phyloP scores from a whole-genome alignment of 2,888 invertebrate species.

The Hartigia nigra region DNA sequence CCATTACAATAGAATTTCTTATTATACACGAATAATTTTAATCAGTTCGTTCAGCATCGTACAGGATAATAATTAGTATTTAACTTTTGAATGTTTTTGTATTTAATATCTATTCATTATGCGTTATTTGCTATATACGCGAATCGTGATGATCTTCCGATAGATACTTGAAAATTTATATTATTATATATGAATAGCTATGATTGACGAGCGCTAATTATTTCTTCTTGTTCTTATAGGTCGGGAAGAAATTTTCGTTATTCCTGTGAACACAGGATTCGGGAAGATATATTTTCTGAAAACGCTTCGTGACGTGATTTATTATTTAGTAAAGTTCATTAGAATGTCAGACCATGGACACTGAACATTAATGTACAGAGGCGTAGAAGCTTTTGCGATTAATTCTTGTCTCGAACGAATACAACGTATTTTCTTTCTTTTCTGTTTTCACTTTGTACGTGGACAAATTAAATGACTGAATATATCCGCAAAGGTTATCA shows the following conservation, averaged over 20 bases:
- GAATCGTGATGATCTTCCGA: background rate
- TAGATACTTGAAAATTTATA: background rate
- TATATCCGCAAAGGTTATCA: background rate
- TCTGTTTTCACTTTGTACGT: background rate
- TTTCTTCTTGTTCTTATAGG: background rate
- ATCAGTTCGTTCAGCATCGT: background rate
- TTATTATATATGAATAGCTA: background rate
- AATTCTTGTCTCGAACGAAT: constrained; percentile 38
- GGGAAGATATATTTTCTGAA: constrained; percentile 35
- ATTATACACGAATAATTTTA: background rate
- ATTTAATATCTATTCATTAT: background rate
- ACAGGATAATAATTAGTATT: background rate
- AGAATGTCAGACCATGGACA: constrained; percentile 41
- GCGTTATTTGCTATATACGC: background rate
- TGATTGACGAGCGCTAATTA: background rate
- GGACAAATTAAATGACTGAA: background rate
- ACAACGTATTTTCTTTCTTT: constrained; percentile 24
- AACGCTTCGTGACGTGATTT: constrained; percentile 33
- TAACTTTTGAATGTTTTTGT: background rate
- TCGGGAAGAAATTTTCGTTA: constrained; percentile 10
- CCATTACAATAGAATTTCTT: background rate
- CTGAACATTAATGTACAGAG: constrained; percentile 45
- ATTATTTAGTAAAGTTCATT: constrained; percentile 32
- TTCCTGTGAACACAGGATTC: constrained; percentile 61
- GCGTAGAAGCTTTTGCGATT: constrained; percentile 46